A percentile compares a stretch with the other conserved stretches of the same genome.
phyloP scores from a whole-genome alignment of 2,113 vertebrate species.

The Psilopsiagon aurifrons region DNA sequence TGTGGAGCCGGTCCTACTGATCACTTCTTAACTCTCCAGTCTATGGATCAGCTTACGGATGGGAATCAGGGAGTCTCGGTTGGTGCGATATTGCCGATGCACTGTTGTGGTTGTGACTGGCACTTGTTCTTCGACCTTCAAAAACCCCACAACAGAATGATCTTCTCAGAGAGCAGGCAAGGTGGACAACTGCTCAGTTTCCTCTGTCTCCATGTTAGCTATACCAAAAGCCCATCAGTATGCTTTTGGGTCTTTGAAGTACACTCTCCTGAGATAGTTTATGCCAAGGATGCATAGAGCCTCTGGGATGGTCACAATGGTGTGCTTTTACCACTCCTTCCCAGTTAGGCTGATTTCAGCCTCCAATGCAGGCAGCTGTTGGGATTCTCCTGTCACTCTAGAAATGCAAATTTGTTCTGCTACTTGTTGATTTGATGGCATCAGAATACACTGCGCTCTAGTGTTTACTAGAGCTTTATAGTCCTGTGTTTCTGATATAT shows the following conservation, averaged over 20 bases:
- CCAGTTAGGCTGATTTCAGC: not conserved
- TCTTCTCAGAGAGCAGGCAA: too few species aligned
- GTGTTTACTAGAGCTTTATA: not conserved
- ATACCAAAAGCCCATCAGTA: too few species aligned
- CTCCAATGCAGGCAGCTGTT: not conserved
- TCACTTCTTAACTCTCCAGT: not conserved
- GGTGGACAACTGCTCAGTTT: too few species aligned
- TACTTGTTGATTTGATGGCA: not conserved
- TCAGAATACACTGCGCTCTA: not conserved
- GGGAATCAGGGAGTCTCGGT: not conserved
- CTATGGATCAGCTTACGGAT: not conserved
- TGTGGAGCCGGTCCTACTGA: not conserved
- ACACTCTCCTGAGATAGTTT: too few species aligned
- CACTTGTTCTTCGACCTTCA: too few species aligned
- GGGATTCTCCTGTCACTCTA: not conserved
- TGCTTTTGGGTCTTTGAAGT: too few species aligned
- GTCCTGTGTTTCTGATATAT: not conserved
- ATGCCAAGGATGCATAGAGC: too few species aligned
- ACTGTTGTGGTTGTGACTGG: too few species aligned
- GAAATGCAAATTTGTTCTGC: not conserved
- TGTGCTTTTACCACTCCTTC: not conserved
- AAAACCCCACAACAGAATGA: too few species aligned
- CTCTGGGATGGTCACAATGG: not conserved
- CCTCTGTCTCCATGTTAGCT: too few species aligned
- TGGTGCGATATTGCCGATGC: not conserved